Percentiles rank a stretch among this genome's conserved stretches.
Conservation (phyloP, 2,888 invertebrate species). For the Eupithecia pulchellata region DNA sequence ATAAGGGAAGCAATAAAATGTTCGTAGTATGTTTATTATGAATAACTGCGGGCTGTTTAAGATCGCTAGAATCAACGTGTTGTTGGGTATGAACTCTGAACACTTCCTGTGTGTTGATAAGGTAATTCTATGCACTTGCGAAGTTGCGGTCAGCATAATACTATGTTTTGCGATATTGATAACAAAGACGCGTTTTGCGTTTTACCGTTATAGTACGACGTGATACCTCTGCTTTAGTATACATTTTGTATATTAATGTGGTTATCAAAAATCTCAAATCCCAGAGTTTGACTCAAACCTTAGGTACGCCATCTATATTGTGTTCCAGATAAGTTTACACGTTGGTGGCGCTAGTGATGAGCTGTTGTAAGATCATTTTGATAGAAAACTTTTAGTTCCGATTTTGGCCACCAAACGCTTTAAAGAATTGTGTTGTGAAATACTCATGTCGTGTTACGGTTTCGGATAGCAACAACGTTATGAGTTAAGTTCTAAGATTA, state of each 20-base stretch:
- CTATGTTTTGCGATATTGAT: too few relatives aligned
- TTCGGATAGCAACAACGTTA: conserved; percentile 6
- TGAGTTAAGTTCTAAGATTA: conserved; percentile 51
- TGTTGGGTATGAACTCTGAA: neutral
- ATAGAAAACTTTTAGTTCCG: neutral
- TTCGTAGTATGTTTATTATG: neutral
- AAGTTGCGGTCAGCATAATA: neutral
- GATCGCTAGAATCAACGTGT: neutral
- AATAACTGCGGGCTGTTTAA: neutral
- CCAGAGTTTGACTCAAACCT: neutral
- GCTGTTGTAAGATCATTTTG: neutral
- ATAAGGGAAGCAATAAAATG: neutral
- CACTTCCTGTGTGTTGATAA: neutral
- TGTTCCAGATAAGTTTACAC: neutral
- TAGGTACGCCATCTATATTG: neutral
- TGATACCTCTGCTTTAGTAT: neutral
- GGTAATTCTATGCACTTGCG: neutral
- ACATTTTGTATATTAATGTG: neutral
- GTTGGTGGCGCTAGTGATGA: neutral
- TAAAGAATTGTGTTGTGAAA: neutral
- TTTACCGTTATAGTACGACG: too few relatives aligned
- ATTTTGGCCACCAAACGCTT: neutral
- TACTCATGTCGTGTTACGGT: neutral
- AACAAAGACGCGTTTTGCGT: neutral
- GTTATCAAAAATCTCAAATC: neutral